Evolutionary conservation across 2,113 vertebrate species (phyloP), one percentile per base, ranked within the genome.

Genomic region (Scortum barcoo): DNA sequence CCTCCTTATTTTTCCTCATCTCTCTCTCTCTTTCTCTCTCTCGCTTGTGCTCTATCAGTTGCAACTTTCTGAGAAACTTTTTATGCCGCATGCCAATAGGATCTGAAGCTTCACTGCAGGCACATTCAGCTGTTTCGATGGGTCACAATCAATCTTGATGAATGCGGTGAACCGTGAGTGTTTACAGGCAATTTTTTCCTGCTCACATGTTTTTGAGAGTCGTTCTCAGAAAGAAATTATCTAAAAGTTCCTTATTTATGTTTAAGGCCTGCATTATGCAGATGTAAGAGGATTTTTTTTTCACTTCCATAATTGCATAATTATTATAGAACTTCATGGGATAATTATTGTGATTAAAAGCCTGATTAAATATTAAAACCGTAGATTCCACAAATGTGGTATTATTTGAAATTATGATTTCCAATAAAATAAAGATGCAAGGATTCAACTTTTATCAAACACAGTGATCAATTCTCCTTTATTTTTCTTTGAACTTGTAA

Each of bases 121-220:
- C 74, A 38, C 48, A 40, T 61, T 69, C 30, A 65, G 58, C 46
- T 42, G 28, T 62, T 75, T 84, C 56, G 48, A 80, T 66, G 65
- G 89, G 84, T 85, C 76, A 71, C 65, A 81, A 77, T 90, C 83
- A 78, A 58, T 85, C 66, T 67, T 62, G 72, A 85, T 86, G 86
- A 84, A 87, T 78, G 77, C 54, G 68, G 66, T 26, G 75, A 80
- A 54, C 60, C 70, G 65, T 62, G 76, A 70, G 53, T 65, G 48
- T 85, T 81, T 74, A 68, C 74, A 20, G 63, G n/a, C 61, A 38
- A 56, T 76, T 69, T 80, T 62, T 33, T 53, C 2, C 2, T 42
- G 36, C n/a, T 19, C 58, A 72, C 46, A n/a, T 57, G 7, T 56
- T 82, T 71, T 67, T 44, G 22, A 56, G 33, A 68, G 46, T 16